These are phyloP conservation scores for Julus scandinavius DNA, from an alignment of 2,888 invertebrate species.

Conservation along the genomic window DNA sequence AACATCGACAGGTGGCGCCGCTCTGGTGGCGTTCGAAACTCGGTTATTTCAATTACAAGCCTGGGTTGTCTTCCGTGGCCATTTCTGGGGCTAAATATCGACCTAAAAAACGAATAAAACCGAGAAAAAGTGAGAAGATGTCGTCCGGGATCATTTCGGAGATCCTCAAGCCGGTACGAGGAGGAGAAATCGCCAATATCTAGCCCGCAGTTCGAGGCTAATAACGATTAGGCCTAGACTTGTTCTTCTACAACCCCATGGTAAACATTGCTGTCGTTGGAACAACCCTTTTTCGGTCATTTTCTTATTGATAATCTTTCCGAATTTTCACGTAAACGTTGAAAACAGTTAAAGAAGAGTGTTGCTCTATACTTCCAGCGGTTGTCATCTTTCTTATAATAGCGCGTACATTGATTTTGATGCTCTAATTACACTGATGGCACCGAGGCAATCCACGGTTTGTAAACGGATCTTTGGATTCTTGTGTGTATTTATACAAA, in stretches of 20 bases:
- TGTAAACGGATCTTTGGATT: no score
- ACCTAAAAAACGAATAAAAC: background rate
- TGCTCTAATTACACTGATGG: no score
- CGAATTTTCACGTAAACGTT: background rate
- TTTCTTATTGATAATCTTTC: background rate
- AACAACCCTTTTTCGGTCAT: background rate
- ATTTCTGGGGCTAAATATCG: background rate
- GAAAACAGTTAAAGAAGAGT: background rate
- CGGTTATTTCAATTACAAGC: background rate
- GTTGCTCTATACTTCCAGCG: background rate
- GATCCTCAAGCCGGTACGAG: background rate
- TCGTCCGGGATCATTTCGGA: background rate
- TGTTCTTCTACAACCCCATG: background rate
- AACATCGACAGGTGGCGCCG: background rate
- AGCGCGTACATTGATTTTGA: no score
- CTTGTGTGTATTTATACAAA: no score
- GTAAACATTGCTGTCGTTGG: background rate
- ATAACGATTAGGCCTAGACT: background rate
- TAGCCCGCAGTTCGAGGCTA: no score
- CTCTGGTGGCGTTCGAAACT: background rate
- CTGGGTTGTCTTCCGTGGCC: background rate
- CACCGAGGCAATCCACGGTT: no score
- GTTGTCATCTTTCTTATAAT: background rate
- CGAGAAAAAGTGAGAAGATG: background rate
- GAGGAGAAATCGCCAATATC: background rate